phyloP scores from a whole-genome alignment of 2,888 invertebrate genomes.

The Gisinianus flammeolus region DNA sequence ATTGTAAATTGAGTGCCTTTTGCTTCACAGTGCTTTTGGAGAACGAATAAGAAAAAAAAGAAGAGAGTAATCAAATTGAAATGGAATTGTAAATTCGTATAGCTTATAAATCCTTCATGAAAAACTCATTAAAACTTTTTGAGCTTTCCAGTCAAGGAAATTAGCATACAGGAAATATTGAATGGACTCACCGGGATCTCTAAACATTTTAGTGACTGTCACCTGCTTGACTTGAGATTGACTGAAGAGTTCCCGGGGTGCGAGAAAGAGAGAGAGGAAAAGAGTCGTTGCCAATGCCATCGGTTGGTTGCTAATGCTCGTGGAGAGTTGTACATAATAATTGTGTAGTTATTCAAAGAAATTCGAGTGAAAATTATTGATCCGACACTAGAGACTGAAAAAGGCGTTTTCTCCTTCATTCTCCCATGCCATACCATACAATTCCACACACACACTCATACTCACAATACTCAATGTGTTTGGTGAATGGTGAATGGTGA shows the following conservation, averaged over 20 bases:
- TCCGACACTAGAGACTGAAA: conserved; percentile 19
- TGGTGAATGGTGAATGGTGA: neutral
- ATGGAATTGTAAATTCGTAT: neutral
- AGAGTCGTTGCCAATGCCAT: neutral
- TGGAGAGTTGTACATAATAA: no score
- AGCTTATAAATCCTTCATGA: conserved; percentile 32
- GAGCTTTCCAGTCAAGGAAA: conserved; percentile 16
- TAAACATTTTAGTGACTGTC: conserved; percentile 22
- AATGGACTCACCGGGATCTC: conserved; percentile 20
- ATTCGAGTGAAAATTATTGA: conserved; percentile 36
- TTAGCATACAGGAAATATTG: conserved; percentile 25
- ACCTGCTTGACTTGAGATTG: conserved; percentile 25
- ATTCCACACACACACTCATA: neutral
- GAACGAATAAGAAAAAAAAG: neutral
- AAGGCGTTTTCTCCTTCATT: neutral
- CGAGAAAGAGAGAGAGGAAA: neutral
- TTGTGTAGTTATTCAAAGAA: conserved; percentile 28
- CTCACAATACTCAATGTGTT: neutral
- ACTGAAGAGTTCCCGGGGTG: neutral
- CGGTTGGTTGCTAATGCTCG: neutral
- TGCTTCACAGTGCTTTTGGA: neutral
- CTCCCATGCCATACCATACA: neutral
- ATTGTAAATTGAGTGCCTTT: neutral
- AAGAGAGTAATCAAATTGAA: neutral
- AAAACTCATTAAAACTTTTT: conserved; percentile 38